Evolutionary conservation across 1,140 invertebrate genomes (phyloP).

Genomic region (Papilio helenus): DNA sequence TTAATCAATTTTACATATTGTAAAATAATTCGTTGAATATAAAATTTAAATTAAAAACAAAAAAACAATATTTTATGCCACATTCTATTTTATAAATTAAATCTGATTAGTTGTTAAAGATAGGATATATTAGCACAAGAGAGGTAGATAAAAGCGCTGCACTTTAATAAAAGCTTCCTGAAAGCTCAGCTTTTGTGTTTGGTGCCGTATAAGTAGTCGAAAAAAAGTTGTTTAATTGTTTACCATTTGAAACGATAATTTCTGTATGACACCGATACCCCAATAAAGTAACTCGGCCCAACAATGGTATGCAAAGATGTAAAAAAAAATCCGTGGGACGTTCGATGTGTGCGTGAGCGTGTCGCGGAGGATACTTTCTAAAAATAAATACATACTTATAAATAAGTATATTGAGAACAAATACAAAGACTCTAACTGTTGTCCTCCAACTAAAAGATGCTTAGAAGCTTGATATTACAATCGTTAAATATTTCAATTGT

Average conservation of each 20-base stretch:
- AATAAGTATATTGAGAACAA: constrained; percentile 19
- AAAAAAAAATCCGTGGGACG: constrained; percentile 66
- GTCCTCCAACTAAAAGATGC: not conserved
- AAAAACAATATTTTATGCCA: not conserved
- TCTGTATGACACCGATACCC: constrained; percentile 66
- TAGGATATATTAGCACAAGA: not conserved
- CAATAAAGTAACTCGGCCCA: constrained; percentile 65
- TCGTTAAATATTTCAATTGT: not conserved
- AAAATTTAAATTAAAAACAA: too few species aligned
- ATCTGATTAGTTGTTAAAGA: too few species aligned
- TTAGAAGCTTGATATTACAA: not conserved
- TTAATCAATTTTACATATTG: not conserved
- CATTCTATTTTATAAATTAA: not conserved
- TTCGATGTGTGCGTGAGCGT: constrained; percentile 55
- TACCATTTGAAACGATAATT: constrained; percentile 48
- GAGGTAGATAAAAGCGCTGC: not conserved
- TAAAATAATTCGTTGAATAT: too few species aligned
- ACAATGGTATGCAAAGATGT: constrained; percentile 64
- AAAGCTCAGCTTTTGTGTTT: constrained; percentile 37
- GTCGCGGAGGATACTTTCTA: constrained; percentile 48
- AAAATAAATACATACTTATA: constrained; percentile 35
- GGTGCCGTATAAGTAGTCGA: constrained; percentile 40
- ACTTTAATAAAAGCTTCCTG: not conserved
- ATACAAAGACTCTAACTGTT: not conserved
- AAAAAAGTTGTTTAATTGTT: constrained; percentile 45